Evolutionary conservation across 2,797 vertebrate genomes (phyloP), one percentile per base, ranked within the genome.

Genomic region (Muscicapa comitata): DNA sequence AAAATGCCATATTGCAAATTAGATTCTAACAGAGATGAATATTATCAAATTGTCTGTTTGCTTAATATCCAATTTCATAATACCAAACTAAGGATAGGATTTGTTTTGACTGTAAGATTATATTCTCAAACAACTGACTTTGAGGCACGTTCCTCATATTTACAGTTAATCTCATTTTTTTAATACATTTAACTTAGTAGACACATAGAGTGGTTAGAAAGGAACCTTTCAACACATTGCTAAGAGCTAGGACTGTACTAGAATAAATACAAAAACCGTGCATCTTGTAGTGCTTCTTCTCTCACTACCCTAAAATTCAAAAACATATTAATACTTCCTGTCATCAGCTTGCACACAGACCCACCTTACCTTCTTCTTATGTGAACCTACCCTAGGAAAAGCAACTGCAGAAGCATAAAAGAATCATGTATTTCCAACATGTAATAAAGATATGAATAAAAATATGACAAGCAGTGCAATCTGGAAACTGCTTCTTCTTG

Each of bases 1-100:
- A 73, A 93, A 90, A 85, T 53, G 37, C 17, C 63, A 86, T 38
- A 70, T 20, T 93, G 70, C 25, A 95, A 95, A 95, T 88, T 93
- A 91, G 81, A 87, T 85, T 96, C 68, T 62, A 95, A 94, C 42
- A 58, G 12, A 95, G 78, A 90, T n/a, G 25, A 87, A 86, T 62
- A 63, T n/a, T 74, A 81, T 68, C 57, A 95, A 94, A 45, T 70
- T 86, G 80, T 65, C 51, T 86, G 54, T 84, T 80, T 75, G 79
- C 35, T 91, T 97, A 94, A 80, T 95, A 92, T 65, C 48, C 25
- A 76, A 79, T 61, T 92, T 71, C 86, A 73, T 35, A 84, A 58
- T n/a, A 81, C 19, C 13, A 84, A 82, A 78, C 19, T 66, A 81
- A 58, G 24, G 26, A 57, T 55, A 53, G 16, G 18, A 90, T 81